Percentiles rank a stretch among this genome's conserved stretches.
Conservation (phyloP, 2,888 invertebrate genomes). For the Listrodromus nycthemerus region DNA sequence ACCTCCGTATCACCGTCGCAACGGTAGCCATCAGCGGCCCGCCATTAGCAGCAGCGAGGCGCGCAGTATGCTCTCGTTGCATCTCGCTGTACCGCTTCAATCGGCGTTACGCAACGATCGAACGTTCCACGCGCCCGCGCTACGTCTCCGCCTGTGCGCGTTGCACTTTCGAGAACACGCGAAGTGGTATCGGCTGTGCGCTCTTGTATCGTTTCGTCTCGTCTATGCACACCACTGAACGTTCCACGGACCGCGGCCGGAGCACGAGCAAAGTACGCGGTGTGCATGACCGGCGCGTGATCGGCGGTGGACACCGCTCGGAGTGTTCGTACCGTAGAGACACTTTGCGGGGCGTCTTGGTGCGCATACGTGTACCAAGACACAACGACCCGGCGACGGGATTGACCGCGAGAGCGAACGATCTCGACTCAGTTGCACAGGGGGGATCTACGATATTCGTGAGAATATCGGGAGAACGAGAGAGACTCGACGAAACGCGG, state of each 20-base stretch:
- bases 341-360: background rate
- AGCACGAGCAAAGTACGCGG: conserved; percentile 49
- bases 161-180: conserved; percentile 29
- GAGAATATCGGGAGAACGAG: conserved; percentile 38
- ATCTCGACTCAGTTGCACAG: conserved; percentile 14
- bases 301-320: conserved; percentile 38
- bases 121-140: conserved; percentile 27
- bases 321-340: background rate
- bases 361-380: background rate
- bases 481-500: background rate
- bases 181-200: background rate
- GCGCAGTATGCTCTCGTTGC: conserved; percentile 28
- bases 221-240: background rate
- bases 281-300: conserved; percentile 62
- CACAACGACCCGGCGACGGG: conserved; percentile 12
- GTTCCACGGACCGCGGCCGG: background rate
- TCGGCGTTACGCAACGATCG: conserved; percentile 80
- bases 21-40: conserved; percentile 65
- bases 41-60: conserved; percentile 31
- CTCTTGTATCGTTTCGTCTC: conserved; percentile 8
- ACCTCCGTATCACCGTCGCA: conserved; percentile 1
- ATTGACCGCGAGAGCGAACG: conserved; percentile 19
- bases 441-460: conserved; percentile 35
- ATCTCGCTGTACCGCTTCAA: conserved; percentile 75
- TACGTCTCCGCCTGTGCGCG: conserved; percentile 13